Base-by-base conservation (phyloP, 1,140 invertebrate species). In the Homarus americanus region DNA sequence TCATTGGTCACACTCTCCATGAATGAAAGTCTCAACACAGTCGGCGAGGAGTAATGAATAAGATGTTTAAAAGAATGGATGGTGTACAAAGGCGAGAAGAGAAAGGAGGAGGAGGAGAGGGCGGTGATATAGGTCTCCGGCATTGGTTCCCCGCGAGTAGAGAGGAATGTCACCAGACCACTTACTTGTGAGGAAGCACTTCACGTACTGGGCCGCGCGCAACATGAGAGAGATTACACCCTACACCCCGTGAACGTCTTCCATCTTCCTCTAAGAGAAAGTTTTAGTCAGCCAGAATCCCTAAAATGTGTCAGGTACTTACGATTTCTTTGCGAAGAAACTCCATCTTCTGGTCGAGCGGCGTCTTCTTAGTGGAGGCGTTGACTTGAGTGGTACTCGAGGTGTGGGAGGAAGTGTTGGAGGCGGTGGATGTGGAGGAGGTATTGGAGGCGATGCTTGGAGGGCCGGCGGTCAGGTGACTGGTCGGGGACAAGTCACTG, bases 311-410 rank as follows among this genome's bases (percentile, higher is more conserved):
- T 15, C 49, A n/a, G 41, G 28, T 63, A 88, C 87, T 90, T 75
- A 90, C 87, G 63, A 90, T 90, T 83, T 90, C 87, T 76, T 90
- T 90, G 80, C 87, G 87, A 63, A 90, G 87, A 40, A 90, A 90
- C 24, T 90, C 69, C 87, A 90, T 90, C 72, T 90, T 90, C 17
- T 80, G 78, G 66, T 90, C 87, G 78, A 90, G 79, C 66, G 79
- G 76, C 36, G 79, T 90, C 80, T 83, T 90, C 63, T 41, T 63
- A 63, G 63, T 7, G 34, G 44, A 38, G 34, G 53, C 36, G 17
- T 28, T 34, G 24, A 41, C 63, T 72, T 82, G 49, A 28, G 66
- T 36, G n/a, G 28, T 24, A 63, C 17, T 32, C 12, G 79, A 24
- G 38, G 36, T 24, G 32, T 36, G 53, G 17, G 24, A 41, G 73